Conservation (phyloP, 2,113 vertebrate genomes). For the Chitala chitala region DNA sequence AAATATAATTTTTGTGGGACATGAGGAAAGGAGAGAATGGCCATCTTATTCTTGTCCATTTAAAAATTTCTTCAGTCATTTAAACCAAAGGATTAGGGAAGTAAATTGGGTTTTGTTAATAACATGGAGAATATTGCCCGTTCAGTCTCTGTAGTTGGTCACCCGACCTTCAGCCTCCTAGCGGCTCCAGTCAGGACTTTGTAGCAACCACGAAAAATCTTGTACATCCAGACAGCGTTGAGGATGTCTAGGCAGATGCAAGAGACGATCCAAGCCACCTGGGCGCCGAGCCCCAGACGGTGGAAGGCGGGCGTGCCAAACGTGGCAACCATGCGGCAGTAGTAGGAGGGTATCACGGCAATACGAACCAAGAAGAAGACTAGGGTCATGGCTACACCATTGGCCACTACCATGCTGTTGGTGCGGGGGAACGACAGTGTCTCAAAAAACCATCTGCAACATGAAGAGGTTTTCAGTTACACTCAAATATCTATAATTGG, state of each 20-base stretch:
- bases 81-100: not conserved
- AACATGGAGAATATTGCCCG: not conserved
- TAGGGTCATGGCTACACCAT: conserved; percentile 62
- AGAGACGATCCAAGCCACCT: conserved; percentile 70
- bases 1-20: not conserved
- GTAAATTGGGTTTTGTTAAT: not conserved
- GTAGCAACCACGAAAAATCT: conserved; percentile 66
- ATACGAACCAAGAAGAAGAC: conserved; percentile 71
- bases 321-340: conserved; percentile 63
- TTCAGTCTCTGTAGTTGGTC: conserved; percentile 66
- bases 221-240: conserved; percentile 70
- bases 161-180: conserved; percentile 8
- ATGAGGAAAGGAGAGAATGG: not conserved
- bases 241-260: conserved; percentile 66
- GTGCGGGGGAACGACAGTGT: conserved; percentile 59
- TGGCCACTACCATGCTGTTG: conserved; percentile 58
- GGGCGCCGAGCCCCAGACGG: conserved; percentile 60
- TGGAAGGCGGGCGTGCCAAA: conserved; percentile 64
- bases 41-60: not conserved
- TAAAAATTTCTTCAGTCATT: not conserved
- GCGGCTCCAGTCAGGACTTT: conserved; percentile 50
- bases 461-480: too few relatives aligned
- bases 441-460: conserved; percentile 69
- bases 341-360: conserved; percentile 72
- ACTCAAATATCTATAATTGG: too few relatives aligned